Evolutionary conservation across 2,797 vertebrate species (phyloP), one percentile per base, ranked within the genome.

Genomic region (Pagetopsis macropterus): DNA sequence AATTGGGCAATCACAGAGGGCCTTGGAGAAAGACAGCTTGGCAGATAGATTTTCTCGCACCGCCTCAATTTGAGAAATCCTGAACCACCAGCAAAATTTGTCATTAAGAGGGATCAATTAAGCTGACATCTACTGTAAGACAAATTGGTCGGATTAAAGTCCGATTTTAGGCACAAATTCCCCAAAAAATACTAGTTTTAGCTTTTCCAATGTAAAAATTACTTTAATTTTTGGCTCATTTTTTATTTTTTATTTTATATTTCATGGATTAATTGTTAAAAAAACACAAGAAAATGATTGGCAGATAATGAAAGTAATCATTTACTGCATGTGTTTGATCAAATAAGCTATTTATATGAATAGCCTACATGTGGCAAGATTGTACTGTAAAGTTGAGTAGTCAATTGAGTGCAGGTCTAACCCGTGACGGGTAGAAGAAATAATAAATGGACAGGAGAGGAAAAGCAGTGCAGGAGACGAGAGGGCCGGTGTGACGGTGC

Each of bases 21-120:
- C 63, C 27, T 51, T 23, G 17, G 41, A 64, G 43, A 70, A 56
- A 70, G 60, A 69, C 44, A 50, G 69, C 15, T 31, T 15, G 44
- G 59, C 68, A 72, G 54, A 72, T 68, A 46, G 61, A 60, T 73
- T 68, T 73, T 78, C 61, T 56, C 23, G 31, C 61, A 57, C 46
- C 9, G 40, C 62, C 56, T 65, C 17, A 46, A 54, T 70, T 48
- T 65, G 60, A 73, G 49, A 80, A 71, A 81, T 66, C 45, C 21
- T 54, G 44, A 77, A 54, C 46, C 61, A 21, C 49, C 37, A 60
- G 54, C 43, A 62, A 60, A 67, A 16, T 19, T 23, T 52, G 45
- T 37, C 37, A 55, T 31, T 43, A 46, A 15, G 17, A 59, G 55
- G 56, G 45, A 43, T 27, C 56, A 64, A 68, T 27, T 23, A 19